Evolutionary conservation across 2,113 vertebrate genomes (phyloP), one percentile per base, ranked within the genome.

Genomic region (Acrocephalus arundinaceus): DNA sequence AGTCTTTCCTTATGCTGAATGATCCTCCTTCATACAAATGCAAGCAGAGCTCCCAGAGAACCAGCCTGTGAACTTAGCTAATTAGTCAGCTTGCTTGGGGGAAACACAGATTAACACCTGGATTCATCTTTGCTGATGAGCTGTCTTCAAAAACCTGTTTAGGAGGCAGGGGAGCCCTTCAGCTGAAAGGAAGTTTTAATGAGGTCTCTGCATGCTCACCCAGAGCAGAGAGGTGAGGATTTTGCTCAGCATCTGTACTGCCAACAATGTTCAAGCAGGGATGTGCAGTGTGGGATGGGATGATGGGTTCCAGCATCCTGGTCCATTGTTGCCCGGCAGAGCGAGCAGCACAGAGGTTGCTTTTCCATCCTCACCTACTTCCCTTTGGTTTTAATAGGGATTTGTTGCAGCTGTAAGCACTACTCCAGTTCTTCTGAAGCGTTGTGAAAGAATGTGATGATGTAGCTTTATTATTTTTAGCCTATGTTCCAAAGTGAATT

Each of bases 401-500:
- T 90, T 88, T 4, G 6, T 86, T 6, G 10, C 88, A 90, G 85
- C 88, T 90, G 49, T 68, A 88, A 93, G 79, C 22, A 3, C 88
- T 63, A 58, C 83, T 92, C 89, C 13, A 33, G 46, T 71, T 77
- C 75, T 95, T 94, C 94, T 74, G 72, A 78, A 81, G 52, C 86
- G 63, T 51, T 90, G 86, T 80, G 79, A 90, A 94, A 94, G 92
- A 97, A 97, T 95, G 94, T 74, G 94, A 95, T 95, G 96, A 97
- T 88, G 94, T 77, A 84, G 95, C 94, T 92, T 84, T 90, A 74
- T 93, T 97, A 94, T 97, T 97, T 97, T 97, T 96, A 97, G 90
- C 85, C 59, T 73, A 0, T 93, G 92, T 84, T 95, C 51, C 76
- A 84, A 85, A 96, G 72, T 76, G 86, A 92, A 80, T 92, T 96